Base-by-base conservation (phyloP, 2,797 vertebrate genomes). In the Hirundo rustica region DNA sequence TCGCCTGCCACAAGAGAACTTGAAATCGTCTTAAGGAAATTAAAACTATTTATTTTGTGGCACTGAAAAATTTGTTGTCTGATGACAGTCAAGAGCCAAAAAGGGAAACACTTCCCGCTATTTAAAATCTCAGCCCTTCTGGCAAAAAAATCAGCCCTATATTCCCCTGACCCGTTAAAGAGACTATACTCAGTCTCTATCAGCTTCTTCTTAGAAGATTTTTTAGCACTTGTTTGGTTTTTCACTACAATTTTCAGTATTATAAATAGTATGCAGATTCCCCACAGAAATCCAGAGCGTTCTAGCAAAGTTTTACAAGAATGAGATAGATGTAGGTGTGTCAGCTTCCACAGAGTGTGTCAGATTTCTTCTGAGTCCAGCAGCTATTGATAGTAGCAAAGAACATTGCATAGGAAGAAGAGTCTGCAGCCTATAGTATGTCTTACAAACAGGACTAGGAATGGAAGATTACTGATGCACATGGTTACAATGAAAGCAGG, bases 11-110 rank as follows among this genome's bases (percentile, higher is more conserved):
- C 45, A 75, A 76, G 44, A 77, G 45, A 64, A 77, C 34, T 74
- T 70, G 64, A 89, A 90, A 78, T 67, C 2, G 4, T 62, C 65
- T 60, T 47, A 55, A 78, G 60, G 51, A 95, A 97, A 92, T 94
- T 78, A 90, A 94, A 92, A 73, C n/a, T 48, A 70, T 66, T 78
- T 79, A 64, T 84, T 84, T 76, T 57, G 21, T 68, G 30, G 29
- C 38, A 64, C 17, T 45, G 48, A 17, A 81, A 87, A 94, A 71
- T 29, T 13, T 2, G 0, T 61, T 72, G 38, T 53, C 20, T 62
- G 42, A 89, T 6, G 10, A 84, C 19, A 67, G 64, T 62, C 38
- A 78, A 84, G 62, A 81, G 25, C 16, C 32, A 72, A 26, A 64
- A 60, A 75, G 86, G 66, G n/a, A 89, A 66, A 20, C 11, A n/a